Base-by-base conservation (phyloP, 2,888 invertebrate species). In the Sussaba pulchella region DNA sequence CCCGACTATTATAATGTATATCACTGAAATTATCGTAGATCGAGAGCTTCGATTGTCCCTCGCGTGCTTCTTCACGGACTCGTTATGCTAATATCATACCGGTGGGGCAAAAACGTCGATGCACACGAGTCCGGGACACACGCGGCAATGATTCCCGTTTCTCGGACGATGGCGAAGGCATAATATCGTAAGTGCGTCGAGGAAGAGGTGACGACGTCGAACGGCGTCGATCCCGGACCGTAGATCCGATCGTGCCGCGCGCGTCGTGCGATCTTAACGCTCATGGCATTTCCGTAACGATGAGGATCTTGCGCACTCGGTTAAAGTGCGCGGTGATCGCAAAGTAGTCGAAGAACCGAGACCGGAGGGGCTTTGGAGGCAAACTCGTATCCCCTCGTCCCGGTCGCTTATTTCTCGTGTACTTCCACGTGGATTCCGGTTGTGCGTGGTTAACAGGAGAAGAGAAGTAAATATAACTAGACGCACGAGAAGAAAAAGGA, bases 131-230 rank as follows among this genome's bases (percentile, higher is more conserved):
- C 41, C 17, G 52, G 17, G 45, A 47, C 21, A 59, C 43, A 78
- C 43, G n/a, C 57, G 43, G 59, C n/a, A 19, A 52, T 31, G 14
- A 43, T 41, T 50, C 36, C 21, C 64, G 31, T 19, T 64, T 57
- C 70, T 54, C n/a, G n/a, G n/a, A n/a, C 4, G 43, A 36, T 12
- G 47, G 19, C 17, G 47, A 31, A 36, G n/a, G 43, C 47, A 41
- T 74, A 74, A 79, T 79, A 74, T 63, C 69, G 54, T 79, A 79
- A 79, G 70, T 73, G 70, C 78, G 63, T 59, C 69, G 67, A 52
- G 64, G 24, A 67, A 50, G 74, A 70, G 74, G 74, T 70, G 78
- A 79, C 74, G 74, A 74, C 78, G 72, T 45, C 67, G 52, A 54
- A 72, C 78, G 78, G 72, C 61, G 57, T 39, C 39, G 59, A 36